phyloP scores from a whole-genome alignment of 1,140 invertebrate species.

The Sitobion miscanthi region DNA sequence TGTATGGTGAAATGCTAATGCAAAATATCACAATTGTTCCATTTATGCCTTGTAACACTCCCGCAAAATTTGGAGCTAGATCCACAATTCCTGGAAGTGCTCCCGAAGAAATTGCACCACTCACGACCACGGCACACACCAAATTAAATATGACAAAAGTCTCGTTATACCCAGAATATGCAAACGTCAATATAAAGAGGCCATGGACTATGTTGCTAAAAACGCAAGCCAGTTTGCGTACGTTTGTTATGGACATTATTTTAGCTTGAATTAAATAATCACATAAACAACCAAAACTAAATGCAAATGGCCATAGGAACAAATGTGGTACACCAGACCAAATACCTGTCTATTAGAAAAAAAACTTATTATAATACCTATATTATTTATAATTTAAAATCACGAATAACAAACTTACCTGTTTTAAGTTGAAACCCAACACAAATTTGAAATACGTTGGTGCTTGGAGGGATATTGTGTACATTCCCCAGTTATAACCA shows the following conservation, averaged over 20 bases:
- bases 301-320: conserved; percentile 70
- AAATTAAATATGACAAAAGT: conserved; percentile 69
- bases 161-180: conserved; percentile 70
- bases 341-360: conserved; percentile 67
- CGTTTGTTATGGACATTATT: conserved; percentile 32
- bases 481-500: conserved; percentile 83
- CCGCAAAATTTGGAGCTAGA: conserved; percentile 73
- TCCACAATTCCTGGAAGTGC: conserved; percentile 71
- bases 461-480: conserved; percentile 82
- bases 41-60: conserved; percentile 69
- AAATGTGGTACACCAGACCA: conserved; percentile 72
- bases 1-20: conserved; percentile 68
- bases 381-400: neutral
- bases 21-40: conserved; percentile 66
- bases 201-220: conserved; percentile 65
- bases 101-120: conserved; percentile 73
- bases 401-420: conserved; percentile 66
- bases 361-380: neutral
- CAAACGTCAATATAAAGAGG: conserved; percentile 67
- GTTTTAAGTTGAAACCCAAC: conserved; percentile 80
- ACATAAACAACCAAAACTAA: conserved; percentile 58
- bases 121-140: conserved; percentile 68
- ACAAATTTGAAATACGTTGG: conserved; percentile 87
- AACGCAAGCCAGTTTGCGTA: conserved; percentile 56
- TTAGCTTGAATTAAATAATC: conserved; percentile 48